These are phyloP conservation scores for Chaetorhynchus papuensis DNA, from an alignment of 2,113 vertebrate species.

Conservation along the genomic window DNA sequence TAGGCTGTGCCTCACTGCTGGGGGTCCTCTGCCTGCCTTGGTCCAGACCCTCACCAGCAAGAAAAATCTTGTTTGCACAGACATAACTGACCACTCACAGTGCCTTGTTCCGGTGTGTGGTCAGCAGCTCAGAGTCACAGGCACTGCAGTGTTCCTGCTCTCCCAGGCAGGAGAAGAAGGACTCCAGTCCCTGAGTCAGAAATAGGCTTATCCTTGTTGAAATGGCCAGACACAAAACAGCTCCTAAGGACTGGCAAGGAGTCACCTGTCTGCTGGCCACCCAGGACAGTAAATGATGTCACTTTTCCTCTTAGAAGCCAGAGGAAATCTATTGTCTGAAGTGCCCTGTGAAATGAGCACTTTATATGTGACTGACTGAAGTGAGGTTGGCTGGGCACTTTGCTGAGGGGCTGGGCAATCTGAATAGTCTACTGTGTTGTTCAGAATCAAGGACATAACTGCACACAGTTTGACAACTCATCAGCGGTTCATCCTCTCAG, in stretches of 20 bases:
- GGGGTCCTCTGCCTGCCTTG: neutral
- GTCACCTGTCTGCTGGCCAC: neutral
- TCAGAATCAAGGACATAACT: neutral
- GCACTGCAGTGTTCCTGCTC: neutral
- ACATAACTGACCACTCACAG: rapidly evolving
- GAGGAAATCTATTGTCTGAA: neutral
- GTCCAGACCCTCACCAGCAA: neutral
- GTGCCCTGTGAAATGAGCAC: neutral
- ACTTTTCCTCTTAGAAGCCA: neutral
- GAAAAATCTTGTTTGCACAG: neutral
- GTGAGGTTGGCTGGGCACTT: neutral
- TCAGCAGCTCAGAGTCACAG: neutral
- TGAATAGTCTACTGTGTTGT: neutral
- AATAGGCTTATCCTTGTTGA: neutral
- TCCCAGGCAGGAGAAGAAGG: neutral
- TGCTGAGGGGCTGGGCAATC: neutral
- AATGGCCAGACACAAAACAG: neutral
- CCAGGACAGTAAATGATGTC: neutral
- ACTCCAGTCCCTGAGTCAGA: neutral
- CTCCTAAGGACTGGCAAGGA: neutral
- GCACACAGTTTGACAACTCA: neutral
- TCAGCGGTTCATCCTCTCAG: neutral
- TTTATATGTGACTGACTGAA: neutral
- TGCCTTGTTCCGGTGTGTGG: rapidly evolving
- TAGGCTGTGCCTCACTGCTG: neutral